phyloP scores from a whole-genome alignment of 1,140 invertebrate genomes.

The Leptoteleia sp. region DNA sequence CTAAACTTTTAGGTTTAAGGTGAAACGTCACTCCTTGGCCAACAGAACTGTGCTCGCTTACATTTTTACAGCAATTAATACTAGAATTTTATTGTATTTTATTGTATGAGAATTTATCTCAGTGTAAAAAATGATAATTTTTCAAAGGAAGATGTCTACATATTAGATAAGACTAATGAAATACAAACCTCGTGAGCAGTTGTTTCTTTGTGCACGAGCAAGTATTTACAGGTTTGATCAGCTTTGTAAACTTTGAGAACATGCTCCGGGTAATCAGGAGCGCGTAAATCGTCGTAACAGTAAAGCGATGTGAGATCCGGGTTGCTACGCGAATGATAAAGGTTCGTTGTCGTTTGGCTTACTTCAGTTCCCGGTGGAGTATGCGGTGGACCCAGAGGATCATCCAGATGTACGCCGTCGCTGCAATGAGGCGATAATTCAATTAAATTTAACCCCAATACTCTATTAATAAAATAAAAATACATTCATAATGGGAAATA shows the following conservation, averaged over 20 bases:
- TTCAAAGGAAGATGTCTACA: too few relatives aligned
- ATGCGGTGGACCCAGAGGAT: conserved; percentile 80
- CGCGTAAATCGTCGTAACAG: conserved; percentile 88
- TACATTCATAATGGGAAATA: too few relatives aligned
- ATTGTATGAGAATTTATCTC: too few relatives aligned
- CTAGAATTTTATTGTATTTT: too few relatives aligned
- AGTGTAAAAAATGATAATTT: too few relatives aligned
- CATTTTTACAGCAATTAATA: too few relatives aligned
- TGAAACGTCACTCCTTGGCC: too few relatives aligned
- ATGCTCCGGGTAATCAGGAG: conserved; percentile 96
- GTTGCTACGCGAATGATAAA: conserved; percentile 94
- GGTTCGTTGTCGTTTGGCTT: conserved; percentile 77
- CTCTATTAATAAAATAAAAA: too few relatives aligned
- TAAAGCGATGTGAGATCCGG: conserved; percentile 91
- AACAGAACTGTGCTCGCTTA: too few relatives aligned
- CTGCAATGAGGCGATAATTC: conserved; percentile 56
- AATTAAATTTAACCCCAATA: conserved; percentile 1
- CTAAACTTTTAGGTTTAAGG: too few relatives aligned
- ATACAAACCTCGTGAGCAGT: conserved; percentile 96
- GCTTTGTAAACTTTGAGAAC: conserved; percentile 98
- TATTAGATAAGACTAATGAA: too few relatives aligned
- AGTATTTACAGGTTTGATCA: conserved; percentile 98
- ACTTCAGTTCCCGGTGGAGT: conserved; percentile 79
- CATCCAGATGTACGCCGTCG: conserved; percentile 84
- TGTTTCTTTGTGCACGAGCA: conserved; percentile 98